Evolutionary conservation across 2,113 vertebrate species (phyloP).

Genomic region (Podarcis cretensis): DNA sequence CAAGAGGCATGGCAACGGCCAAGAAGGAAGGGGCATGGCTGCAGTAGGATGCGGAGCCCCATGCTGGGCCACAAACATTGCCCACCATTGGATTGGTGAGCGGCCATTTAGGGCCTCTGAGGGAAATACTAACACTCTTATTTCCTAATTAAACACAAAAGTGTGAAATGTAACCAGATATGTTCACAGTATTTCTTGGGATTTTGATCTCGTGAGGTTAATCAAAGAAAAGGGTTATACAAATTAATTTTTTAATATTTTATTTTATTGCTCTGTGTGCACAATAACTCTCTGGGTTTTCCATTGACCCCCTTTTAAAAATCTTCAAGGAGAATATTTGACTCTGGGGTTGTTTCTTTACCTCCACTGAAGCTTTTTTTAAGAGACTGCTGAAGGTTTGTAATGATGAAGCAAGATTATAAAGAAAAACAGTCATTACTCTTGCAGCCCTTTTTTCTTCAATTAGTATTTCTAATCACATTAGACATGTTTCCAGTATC

Average conservation of each 20-base stretch:
- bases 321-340: conserved; percentile 56
- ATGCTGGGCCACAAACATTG: neutral
- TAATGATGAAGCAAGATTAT: conserved; percentile 62
- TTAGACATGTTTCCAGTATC: conserved; percentile 79
- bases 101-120: conserved; percentile 48
- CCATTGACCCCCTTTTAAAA: conserved; percentile 52
- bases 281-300: conserved; percentile 43
- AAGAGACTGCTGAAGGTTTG: conserved; percentile 61
- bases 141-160: conserved; percentile 65
- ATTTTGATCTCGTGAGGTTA: conserved; percentile 54
- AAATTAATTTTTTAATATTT: conserved; percentile 22
- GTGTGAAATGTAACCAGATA: conserved; percentile 58
- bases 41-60: no score
- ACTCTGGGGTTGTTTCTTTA: conserved; percentile 35
- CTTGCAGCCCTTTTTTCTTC: conserved; percentile 71
- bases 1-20: no score
- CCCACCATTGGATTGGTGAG: conserved; percentile 16
- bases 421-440: conserved; percentile 62
- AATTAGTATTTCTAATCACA: conserved; percentile 81
- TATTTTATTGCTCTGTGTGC: conserved; percentile 19
- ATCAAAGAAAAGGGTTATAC: conserved; percentile 38
- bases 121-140: conserved; percentile 55
- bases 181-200: conserved; percentile 53
- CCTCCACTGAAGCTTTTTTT: conserved; percentile 54
- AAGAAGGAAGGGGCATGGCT: no score